phyloP scores from a whole-genome alignment of 2,113 vertebrate genomes.

The Cromileptes altivelis region DNA sequence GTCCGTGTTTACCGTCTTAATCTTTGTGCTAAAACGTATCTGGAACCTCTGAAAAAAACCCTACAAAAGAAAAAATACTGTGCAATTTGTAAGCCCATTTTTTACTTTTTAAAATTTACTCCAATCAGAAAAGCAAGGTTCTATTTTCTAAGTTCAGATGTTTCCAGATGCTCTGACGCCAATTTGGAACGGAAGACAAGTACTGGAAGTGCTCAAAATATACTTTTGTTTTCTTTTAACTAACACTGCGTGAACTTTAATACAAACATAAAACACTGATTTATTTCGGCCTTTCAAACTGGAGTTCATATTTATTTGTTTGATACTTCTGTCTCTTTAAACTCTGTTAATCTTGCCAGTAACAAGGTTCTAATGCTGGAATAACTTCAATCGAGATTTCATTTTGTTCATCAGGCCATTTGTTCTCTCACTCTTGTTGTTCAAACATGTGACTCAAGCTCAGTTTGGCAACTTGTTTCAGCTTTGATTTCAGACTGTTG shows the following conservation, averaged over 20 bases:
- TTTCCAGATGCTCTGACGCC: neutral
- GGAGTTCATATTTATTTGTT: neutral
- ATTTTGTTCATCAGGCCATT: constrained; percentile 41
- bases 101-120: neutral
- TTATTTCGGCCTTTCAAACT: constrained; percentile 19
- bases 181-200: constrained; percentile 17
- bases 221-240: neutral
- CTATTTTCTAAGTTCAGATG: neutral
- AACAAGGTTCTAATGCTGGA: neutral
- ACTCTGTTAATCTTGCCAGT: neutral
- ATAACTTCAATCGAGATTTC: neutral
- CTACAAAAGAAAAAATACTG: neutral
- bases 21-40: neutral
- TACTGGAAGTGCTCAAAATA: constrained; percentile 18
- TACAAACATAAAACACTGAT: constrained; percentile 6
- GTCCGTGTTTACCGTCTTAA: neutral
- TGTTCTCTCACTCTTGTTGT: constrained; percentile 26
- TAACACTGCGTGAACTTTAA: constrained; percentile 28
- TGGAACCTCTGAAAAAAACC: neutral
- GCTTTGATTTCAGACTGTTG: neutral
- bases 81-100: neutral
- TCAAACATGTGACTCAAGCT: neutral
- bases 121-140: neutral
- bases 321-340: neutral
- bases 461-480: neutral